Evolutionary conservation across 2,113 vertebrate genomes (phyloP), one percentile per base, ranked within the genome.

Genomic region (Cottus gobio): DNA sequence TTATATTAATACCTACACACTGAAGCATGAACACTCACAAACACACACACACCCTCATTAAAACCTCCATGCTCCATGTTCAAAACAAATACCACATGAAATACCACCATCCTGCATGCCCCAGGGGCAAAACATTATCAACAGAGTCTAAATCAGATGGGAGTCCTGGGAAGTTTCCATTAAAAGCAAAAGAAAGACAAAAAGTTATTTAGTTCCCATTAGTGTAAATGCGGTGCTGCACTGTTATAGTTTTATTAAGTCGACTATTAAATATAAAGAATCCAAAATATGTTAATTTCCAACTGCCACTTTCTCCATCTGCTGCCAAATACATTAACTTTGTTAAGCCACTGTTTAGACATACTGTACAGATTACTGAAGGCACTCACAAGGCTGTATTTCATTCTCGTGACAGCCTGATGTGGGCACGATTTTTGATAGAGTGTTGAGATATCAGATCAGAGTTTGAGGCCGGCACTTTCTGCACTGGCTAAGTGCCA

Each of bases 1-100:
- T 78, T 69, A 68, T 74, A 88, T 82, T 48, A 80, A 85, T 90
- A 71, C 54, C 56, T 37, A 81, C 82, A 88, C 78, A 83, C 66
- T 30, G 54, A 62, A 39, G 34, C 79, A 54, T 66, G 18, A 8
- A 42, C 13, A 4, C 39, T 4, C 54, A 34, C 36, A 34, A 52
- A 60, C 52, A 46, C 22, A 36, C 42, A 77, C 75, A 77, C 56
- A 54, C 66, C 39, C 82, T 63, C 71, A 77, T 83, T 85, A 81
- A 68, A 82, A 83, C 36, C 56, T 66, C 62, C 7, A 22, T 58
- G 81, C 9, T 79, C 54, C 5, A 2, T 57, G 71, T 65, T 80
- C 30, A 78, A 78, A 82, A 88, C 64, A 75, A 90, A 77, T 71
- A 68, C 34, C 37, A 52, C 72, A 80, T 76, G 60, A 80, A 81